Evolutionary conservation across 2,888 invertebrate genomes (phyloP).

Genomic region (Cylloceria caligata): DNA sequence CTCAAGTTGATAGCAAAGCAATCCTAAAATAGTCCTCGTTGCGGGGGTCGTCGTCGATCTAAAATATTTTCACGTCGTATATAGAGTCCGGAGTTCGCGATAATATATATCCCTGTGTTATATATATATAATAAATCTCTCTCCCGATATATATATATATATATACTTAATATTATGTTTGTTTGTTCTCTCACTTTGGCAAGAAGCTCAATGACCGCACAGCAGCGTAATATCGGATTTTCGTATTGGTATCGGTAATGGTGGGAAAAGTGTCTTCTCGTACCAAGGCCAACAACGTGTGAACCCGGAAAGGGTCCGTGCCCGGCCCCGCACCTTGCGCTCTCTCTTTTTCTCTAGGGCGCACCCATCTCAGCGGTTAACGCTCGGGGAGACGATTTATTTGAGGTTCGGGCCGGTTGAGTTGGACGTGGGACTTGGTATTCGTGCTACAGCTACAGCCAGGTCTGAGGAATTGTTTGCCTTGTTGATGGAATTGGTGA

Average conservation of each 20-base stretch:
- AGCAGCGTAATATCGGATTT: not conserved
- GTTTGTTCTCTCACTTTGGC: constrained; percentile 9
- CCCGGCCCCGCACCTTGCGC: constrained; percentile 2
- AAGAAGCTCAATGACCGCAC: not conserved
- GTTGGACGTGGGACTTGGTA: constrained; percentile 49
- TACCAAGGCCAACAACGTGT: constrained; percentile 26
- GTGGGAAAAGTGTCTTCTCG: constrained; percentile 37
- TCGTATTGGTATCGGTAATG: not conserved
- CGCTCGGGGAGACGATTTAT: constrained; percentile 27
- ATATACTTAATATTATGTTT: not conserved
- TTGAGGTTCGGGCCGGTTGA: constrained; percentile 40
- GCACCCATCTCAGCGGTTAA: not conserved
- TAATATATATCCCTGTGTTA: not conserved
- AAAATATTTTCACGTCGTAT: constrained; percentile 52
- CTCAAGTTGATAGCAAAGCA: constrained; percentile 59
- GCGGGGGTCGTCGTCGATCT: constrained; percentile 61
- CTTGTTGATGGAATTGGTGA: constrained; percentile 75
- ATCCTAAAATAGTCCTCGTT: constrained; percentile 63
- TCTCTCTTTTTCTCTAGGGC: not conserved
- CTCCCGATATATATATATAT: too few relatives aligned
- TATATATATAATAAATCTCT: constrained; percentile 7
- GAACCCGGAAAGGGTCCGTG: not conserved
- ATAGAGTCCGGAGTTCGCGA: constrained; percentile 31
- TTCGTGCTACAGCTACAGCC: constrained; percentile 72
- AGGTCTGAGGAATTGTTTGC: constrained; percentile 80